Evolutionary conservation across 2,888 invertebrate species (phyloP).

Genomic region (Cataglyphis livida): DNA sequence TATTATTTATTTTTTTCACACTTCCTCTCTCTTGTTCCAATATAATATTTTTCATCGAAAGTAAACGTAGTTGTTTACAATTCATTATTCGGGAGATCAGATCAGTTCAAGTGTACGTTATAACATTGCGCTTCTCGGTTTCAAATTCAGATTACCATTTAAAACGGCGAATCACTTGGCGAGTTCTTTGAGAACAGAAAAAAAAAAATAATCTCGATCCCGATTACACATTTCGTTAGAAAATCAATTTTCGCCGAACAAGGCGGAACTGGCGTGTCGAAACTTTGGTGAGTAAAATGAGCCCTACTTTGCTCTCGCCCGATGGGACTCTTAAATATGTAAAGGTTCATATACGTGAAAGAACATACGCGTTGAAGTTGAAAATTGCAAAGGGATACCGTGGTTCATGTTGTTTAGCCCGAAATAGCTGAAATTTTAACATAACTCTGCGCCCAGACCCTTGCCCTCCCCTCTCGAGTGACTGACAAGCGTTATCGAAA

Average conservation of each 20-base stretch:
- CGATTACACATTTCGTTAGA: slow-evolving; percentile 46
- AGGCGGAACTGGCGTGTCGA: background rate
- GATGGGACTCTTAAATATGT: slow-evolving; percentile 46
- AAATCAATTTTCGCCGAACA: slow-evolving; percentile 39
- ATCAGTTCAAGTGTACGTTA: background rate
- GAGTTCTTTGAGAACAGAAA: background rate
- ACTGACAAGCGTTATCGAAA: background rate
- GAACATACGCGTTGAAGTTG: slow-evolving; percentile 24
- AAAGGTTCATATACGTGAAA: slow-evolving; percentile 11
- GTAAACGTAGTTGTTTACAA: slow-evolving; percentile 20
- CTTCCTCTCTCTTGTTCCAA: background rate
- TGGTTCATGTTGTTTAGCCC: slow-evolving; percentile 7
- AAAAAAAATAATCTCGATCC: background rate
- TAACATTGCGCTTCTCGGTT: slow-evolving; percentile 1
- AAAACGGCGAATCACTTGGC: slow-evolving; percentile 25
- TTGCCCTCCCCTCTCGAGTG: background rate
- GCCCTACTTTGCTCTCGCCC: slow-evolving; percentile 24
- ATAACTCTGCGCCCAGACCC: background rate
- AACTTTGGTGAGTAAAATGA: slow-evolving; percentile 44
- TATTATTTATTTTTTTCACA: background rate
- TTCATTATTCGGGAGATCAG: background rate
- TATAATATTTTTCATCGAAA: background rate
- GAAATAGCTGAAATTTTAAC: slow-evolving; percentile 35
- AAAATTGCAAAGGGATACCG: slow-evolving; percentile 39
- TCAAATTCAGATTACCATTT: slow-evolving; percentile 26